Conservation (phyloP, 1,140 invertebrate species). For the Elysia chlorotica region DNA sequence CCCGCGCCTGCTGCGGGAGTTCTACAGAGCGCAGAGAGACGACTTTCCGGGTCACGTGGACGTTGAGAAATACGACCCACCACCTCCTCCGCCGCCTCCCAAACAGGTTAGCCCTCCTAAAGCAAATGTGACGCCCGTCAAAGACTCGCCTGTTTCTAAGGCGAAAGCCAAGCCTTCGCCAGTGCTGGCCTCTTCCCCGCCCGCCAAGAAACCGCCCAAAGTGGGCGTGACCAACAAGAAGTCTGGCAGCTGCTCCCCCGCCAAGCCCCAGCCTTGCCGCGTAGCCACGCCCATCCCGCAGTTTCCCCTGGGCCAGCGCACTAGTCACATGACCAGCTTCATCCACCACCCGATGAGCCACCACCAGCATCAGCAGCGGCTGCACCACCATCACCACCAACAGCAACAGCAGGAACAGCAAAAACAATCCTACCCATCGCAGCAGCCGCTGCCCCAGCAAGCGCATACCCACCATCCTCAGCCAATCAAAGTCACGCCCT, state of each 20-base stretch:
- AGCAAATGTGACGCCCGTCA: too few relatives aligned
- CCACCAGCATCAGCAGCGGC: slow-evolving; percentile 1
- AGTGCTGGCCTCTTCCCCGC: not conserved
- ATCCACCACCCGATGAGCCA: slow-evolving; percentile 11
- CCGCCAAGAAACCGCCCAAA: not conserved
- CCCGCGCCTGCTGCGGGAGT: slow-evolving; percentile 5
- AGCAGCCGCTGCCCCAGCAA: slow-evolving; percentile 5
- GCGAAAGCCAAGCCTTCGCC: too few relatives aligned
- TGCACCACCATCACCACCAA: not conserved
- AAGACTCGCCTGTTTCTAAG: too few relatives aligned
- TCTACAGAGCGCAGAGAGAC: slow-evolving; percentile 11
- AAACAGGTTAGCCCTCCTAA: not conserved
- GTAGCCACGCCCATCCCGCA: slow-evolving; percentile 18
- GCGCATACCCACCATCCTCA: not conserved
- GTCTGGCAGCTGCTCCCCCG: not conserved
- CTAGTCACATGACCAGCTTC: slow-evolving; percentile 12
- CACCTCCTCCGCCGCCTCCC: not conserved
- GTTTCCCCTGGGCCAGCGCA: slow-evolving; percentile 9
- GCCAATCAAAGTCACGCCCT: slow-evolving; percentile 19
- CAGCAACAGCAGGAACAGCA: too few relatives aligned
- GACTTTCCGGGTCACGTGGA: slow-evolving; percentile 17
- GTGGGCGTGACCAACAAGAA: not conserved
- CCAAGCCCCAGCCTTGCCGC: slow-evolving; percentile 13
- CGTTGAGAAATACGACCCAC: slow-evolving; percentile 8
- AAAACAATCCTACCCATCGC: not conserved